Conservation (phyloP, 2,113 vertebrate species). For the Neogobius melanostomus region DNA sequence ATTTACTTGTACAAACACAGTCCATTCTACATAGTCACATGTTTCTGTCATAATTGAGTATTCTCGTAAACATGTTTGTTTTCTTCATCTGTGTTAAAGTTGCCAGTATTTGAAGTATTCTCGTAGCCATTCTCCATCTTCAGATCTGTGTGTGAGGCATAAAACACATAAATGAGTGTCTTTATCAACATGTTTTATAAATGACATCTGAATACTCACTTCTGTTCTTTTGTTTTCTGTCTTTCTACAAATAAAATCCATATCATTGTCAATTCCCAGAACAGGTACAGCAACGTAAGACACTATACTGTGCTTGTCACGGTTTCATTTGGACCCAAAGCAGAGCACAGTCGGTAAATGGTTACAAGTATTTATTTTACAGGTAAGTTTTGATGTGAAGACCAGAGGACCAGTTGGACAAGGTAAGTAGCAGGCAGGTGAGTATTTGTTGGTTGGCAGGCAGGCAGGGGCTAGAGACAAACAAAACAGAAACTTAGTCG, state of each 20-base stretch:
- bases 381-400: too few relatives aligned
- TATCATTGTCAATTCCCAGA: not conserved
- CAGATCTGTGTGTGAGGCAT: not conserved
- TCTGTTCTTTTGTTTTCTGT: not conserved
- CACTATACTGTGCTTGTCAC: too few relatives aligned
- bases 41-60: not conserved
- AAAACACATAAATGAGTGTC: not conserved
- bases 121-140: not conserved
- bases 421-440: too few relatives aligned
- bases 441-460: too few relatives aligned
- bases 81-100: not conserved
- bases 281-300: too few relatives aligned
- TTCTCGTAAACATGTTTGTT: not conserved
- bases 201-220: not conserved
- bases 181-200: not conserved
- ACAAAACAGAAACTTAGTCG: too few relatives aligned
- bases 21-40: not conserved
- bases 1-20: too few relatives aligned
- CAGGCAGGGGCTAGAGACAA: too few relatives aligned
- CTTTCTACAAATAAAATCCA: not conserved
- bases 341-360: too few relatives aligned
- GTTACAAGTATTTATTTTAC: too few relatives aligned
- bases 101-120: not conserved
- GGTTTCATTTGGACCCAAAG: too few relatives aligned
- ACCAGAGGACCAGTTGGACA: too few relatives aligned